Evolutionary conservation across 2,888 invertebrate genomes (phyloP), one percentile per base, ranked within the genome.

Genomic region (Drosophila maculinotata): DNA sequence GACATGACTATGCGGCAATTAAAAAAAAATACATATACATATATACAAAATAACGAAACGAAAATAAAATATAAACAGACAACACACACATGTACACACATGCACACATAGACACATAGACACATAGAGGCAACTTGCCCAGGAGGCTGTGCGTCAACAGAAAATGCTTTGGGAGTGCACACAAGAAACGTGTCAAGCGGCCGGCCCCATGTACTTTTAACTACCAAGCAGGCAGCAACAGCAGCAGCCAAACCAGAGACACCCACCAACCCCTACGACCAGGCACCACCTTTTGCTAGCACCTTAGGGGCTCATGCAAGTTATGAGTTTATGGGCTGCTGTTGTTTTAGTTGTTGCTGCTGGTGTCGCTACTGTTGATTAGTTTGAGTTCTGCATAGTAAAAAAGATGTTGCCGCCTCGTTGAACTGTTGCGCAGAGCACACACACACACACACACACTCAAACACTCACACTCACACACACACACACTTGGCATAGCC

Each of bases 341-440:
- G 38, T 4, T 17, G 17, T 10, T 45, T 6, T 23, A 35, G 47
- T n/a, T 33, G 33, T 4, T 52, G 31, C 10, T 67, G 36, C 8
- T 42, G 47, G 14, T 48, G 48, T 12, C 49, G 47, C 30, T 58
- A 25, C 25, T 69, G 64, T 73, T 72, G 72, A 72, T 72, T 74
- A 69, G 72, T 72, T 74, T 74, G 74, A 54, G 62, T 68, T 71
- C 48, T 67, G 74, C 69, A 72, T 72, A 63, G 69, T 54, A 54
- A 54, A 73, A 25, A 45, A 36, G n/a, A 23, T 26, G 42, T 45
- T 78, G 53, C 42, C 57, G 57, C 39, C 47, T 68, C 26, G 57
- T 66, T 62, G 69, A 79, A 78, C 83, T 79, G 83, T 78, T 82
- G 78, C 78, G 56, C 68, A 54, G 42, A 54, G 64, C 51, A 38